phyloP scores from a whole-genome alignment of 1,140 invertebrate genomes.

The Drosophila virilis region DNA sequence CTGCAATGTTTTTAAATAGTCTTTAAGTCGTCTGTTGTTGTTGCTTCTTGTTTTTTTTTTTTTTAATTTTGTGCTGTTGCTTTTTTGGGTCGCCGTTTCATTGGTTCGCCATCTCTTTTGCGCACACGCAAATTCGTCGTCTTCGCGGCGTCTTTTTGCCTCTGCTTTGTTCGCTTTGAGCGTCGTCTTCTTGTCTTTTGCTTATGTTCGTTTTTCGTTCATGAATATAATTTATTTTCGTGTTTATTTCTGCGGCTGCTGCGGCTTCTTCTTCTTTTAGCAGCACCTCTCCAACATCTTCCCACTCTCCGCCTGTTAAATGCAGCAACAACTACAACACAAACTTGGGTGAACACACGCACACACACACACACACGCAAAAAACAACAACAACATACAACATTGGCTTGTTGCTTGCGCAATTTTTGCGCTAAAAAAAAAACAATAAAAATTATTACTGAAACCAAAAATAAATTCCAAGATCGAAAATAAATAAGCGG shows the following conservation, averaged over 20 bases:
- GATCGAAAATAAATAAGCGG: conserved; percentile 35
- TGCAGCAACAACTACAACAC: conserved; percentile 40
- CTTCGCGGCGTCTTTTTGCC: conserved; percentile 38
- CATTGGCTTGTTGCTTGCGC: conserved; percentile 39
- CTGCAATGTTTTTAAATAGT: conserved; percentile 37
- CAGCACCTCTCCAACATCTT: conserved; percentile 17
- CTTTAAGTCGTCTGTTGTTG: conserved; percentile 30
- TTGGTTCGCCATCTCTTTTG: conserved; percentile 62
- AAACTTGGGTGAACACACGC: conserved; percentile 7
- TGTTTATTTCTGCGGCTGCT: conserved; percentile 60
- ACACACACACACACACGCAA: neutral
- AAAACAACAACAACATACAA: conserved; percentile 21
- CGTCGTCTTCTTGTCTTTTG: conserved; percentile 70
- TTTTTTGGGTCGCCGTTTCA: conserved; percentile 49
- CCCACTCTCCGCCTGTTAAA: conserved; percentile 9
- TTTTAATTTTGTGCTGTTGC: conserved; percentile 39
- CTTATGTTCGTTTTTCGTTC: conserved; percentile 69
- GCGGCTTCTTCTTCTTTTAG: conserved; percentile 35
- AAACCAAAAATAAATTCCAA: conserved; percentile 20
- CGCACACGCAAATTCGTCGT: conserved; percentile 46
- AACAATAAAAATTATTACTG: conserved; percentile 15
- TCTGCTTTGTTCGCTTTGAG: conserved; percentile 52
- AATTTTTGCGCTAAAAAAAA: conserved; percentile 45
- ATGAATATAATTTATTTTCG: conserved; percentile 75
- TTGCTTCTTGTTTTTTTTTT: conserved; percentile 30